These are phyloP conservation scores for Steinernema hermaphroditum DNA, from an alignment of 2,888 invertebrate species.

Conservation along the genomic window DNA sequence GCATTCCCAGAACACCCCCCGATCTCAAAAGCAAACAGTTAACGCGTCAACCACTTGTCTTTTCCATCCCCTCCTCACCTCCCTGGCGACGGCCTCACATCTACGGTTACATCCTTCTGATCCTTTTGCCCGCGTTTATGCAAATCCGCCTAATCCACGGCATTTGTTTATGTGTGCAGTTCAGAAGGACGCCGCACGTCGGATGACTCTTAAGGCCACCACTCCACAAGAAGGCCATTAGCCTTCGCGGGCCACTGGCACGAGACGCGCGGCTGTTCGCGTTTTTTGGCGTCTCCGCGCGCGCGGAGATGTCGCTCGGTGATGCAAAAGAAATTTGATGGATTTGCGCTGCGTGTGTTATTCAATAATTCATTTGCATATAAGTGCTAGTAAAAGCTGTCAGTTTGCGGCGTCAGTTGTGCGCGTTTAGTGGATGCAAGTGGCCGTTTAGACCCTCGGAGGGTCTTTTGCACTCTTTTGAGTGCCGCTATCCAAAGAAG, in stretches of 20 bases:
- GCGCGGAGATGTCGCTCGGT: slow-evolving; percentile 14
- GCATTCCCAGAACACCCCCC: no score
- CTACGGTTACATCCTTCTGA: background rate
- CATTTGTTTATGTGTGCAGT: background rate
- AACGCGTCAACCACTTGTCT: no score
- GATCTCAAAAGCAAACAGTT: no score
- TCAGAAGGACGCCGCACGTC: background rate
- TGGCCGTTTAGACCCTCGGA: no score
- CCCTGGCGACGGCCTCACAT: no score
- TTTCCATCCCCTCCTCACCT: no score
- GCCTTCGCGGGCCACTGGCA: slow-evolving; percentile 26
- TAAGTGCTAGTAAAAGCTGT: background rate
- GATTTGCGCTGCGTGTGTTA: slow-evolving; percentile 26
- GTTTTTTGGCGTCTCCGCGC: slow-evolving; percentile 15
- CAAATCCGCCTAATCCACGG: slow-evolving; percentile 21
- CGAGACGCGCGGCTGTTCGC: slow-evolving; percentile 13
- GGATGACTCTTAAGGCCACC: background rate
- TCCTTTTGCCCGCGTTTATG: slow-evolving; percentile 1
- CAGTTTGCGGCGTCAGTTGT: no score
- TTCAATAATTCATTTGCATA: slow-evolving; percentile 31
- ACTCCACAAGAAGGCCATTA: background rate
- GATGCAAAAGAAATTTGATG: slow-evolving; percentile 28
- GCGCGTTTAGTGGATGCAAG: no score
- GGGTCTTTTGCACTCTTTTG: no score
- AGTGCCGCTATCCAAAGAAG: no score